Conservation (phyloP, 2,888 invertebrate species). For the Eutolmus rufibarbis region DNA sequence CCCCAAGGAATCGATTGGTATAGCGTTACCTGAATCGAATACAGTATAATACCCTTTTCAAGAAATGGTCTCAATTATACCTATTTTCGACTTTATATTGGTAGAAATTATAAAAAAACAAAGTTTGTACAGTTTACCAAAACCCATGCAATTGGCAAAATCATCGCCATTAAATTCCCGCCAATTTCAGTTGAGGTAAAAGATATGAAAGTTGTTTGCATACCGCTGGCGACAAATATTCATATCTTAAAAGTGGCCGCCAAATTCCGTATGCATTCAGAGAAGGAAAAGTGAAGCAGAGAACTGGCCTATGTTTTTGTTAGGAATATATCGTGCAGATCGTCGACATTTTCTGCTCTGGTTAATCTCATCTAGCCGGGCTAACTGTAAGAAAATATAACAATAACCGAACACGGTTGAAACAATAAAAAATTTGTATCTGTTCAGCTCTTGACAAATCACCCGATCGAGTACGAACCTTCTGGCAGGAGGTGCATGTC, state of each 20-base stretch:
- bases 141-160: neutral
- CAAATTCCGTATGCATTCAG: neutral
- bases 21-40: no score
- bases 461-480: neutral
- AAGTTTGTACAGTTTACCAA: neutral
- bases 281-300: neutral
- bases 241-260: neutral
- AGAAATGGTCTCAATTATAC: no score
- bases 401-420: constrained; percentile 3
- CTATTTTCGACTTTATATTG: no score
- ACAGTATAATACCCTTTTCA: no score
- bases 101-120: no score
- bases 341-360: constrained; percentile 30
- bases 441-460: constrained; percentile 12
- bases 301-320: neutral
- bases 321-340: neutral
- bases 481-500: constrained; percentile 13
- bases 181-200: neutral
- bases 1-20: no score
- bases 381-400: constrained; percentile 7
- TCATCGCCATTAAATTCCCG: neutral
- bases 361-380: constrained; percentile 9
- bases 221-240: neutral
- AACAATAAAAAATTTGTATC: constrained; percentile 35
- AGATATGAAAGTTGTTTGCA: neutral